These are phyloP conservation scores for Phymastichus coffea DNA, from an alignment of 1,140 invertebrate genomes.

Conservation along the genomic window DNA sequence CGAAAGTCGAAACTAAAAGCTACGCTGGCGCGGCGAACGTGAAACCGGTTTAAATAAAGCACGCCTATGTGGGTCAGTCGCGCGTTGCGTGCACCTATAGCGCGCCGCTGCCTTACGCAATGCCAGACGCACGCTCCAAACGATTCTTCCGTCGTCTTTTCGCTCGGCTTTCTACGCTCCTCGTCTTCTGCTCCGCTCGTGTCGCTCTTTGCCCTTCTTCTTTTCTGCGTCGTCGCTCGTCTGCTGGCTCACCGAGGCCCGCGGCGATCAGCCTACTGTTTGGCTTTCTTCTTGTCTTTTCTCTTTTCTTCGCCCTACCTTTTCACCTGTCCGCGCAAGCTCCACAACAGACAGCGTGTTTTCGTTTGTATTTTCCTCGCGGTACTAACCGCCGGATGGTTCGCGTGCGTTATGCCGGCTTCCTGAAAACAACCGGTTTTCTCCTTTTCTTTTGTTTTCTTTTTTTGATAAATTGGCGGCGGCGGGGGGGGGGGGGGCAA, in stretches of 20 bases:
- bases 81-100: conserved; percentile 35
- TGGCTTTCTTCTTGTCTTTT: background rate
- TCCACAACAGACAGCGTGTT: background rate
- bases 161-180: background rate
- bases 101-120: conserved; percentile 1
- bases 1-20: conserved; percentile 52
- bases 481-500: background rate
- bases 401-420: no score
- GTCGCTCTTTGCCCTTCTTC: background rate
- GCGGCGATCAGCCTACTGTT: background rate
- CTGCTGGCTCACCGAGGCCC: background rate
- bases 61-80: conserved; percentile 55
- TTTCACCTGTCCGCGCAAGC: background rate
- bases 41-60: conserved; percentile 58
- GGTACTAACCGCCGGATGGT: no score
- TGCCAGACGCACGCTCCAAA: background rate
- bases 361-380: background rate
- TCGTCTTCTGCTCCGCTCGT: background rate
- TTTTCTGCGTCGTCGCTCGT: background rate
- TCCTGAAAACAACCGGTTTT: no score
- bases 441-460: background rate
- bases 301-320: background rate
- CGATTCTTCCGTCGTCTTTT: background rate
- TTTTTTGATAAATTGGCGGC: background rate
- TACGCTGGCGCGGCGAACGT: conserved; percentile 37